Evolutionary conservation across 1,140 invertebrate genomes (phyloP).

Genomic region (Drosophila arizonae): DNA sequence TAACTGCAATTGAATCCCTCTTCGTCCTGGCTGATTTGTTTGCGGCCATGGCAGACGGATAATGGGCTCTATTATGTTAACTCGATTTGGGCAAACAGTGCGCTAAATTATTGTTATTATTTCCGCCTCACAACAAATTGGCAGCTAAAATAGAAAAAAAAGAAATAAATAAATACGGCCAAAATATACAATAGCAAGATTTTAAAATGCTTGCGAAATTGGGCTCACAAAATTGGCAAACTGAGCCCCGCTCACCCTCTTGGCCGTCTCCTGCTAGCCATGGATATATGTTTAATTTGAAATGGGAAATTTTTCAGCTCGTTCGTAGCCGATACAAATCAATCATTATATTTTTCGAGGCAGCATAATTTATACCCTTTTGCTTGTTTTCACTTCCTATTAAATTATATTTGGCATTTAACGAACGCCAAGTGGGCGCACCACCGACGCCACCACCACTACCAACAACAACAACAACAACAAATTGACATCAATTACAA

Average conservation of each 20-base stretch:
- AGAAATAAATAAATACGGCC: too few species aligned
- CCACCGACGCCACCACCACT: constrained; percentile 1
- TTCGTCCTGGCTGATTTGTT: constrained; percentile 47
- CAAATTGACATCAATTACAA: constrained; percentile 77
- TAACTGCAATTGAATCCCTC: constrained; percentile 31
- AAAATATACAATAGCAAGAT: constrained; percentile 29
- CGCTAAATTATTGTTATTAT: constrained; percentile 77
- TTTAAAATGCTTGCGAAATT: constrained; percentile 55
- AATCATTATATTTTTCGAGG: constrained; percentile 68
- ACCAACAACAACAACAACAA: constrained; percentile 34
- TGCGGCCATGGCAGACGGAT: constrained; percentile 45
- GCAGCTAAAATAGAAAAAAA: constrained; percentile 40
- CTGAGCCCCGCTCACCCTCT: constrained; percentile 28
- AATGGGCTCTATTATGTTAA: constrained; percentile 69
- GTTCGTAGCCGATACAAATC: constrained; percentile 75
- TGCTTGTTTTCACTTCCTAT: constrained; percentile 80
- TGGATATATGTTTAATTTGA: constrained; percentile 44
- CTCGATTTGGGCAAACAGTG: constrained; percentile 79
- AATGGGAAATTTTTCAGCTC: constrained; percentile 59
- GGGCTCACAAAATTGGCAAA: constrained; percentile 60
- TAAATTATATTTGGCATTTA: constrained; percentile 82
- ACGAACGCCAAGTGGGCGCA: constrained; percentile 67
- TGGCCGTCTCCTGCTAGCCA: neutral
- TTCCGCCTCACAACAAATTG: constrained; percentile 67
- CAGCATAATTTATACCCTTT: constrained; percentile 73